Evolutionary conservation across 2,888 invertebrate genomes (phyloP), one percentile per base, ranked within the genome.

Genomic region (Yponomeuta plumbellus): DNA sequence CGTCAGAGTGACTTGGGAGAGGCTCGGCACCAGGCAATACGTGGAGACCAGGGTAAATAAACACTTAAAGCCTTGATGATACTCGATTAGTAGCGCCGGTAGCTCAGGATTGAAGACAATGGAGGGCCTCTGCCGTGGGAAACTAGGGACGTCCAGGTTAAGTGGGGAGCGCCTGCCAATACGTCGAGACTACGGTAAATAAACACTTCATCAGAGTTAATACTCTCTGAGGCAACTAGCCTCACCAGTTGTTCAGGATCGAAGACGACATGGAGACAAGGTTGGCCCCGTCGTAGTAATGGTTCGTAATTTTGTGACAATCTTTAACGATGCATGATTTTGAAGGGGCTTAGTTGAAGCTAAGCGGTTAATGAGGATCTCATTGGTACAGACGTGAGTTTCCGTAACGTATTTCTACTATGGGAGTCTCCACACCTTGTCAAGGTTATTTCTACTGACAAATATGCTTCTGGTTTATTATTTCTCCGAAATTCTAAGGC

Each of bases 151-250:
- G 71, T 79, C 11, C 71, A 66, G 1, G 78, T 80, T 13, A 72
- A 70, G 6, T 88, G 88, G 84, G 78, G 83, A 81, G 83, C 68
- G 86, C 84, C 17, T 81, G 79, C n/a, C 78, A 88, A 68, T 88
- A 76, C 66, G 86, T 90, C 0, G 75, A 80, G 1, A 75, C 76
- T 1, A 74, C 74, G 71, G 90, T 90, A 69, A 83, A 44, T 13
- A 44, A 11, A 3, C 11, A 26, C 5, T 4, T 26, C 5, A 26
- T 5, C 26, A 26, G 5, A 4, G 3, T 26, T 26, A 26, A 26
- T 92, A 65, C 71, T 76, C 68, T 92, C 89, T 26, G 26, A 5
- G 2, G 26, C 67, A 83, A 84, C n/a, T 83, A 86, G 69, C 85
- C 88, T 1, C 74, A 75, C 20, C 76, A 80, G 57, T 73, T 73